Conservation (phyloP, 2,797 vertebrate genomes). For the Pseudotriccus pelzelni region DNA sequence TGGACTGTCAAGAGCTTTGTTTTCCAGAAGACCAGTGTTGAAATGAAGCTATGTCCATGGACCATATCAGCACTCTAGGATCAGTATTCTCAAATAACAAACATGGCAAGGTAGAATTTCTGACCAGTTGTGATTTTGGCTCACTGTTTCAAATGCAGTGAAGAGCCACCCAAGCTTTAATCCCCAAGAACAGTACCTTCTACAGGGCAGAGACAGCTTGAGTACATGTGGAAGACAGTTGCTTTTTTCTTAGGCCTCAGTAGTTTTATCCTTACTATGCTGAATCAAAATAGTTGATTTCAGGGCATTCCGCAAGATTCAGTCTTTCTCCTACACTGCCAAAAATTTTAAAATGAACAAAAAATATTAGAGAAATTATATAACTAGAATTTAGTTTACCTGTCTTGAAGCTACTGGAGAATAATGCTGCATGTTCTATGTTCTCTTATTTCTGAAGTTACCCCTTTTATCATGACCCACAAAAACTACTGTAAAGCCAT, state of each 20-base stretch:
- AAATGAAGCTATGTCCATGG: not conserved
- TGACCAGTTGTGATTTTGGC: not conserved
- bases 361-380: not conserved
- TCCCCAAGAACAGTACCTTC: not conserved
- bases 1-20: not conserved
- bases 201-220: not conserved
- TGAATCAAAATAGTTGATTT: not conserved
- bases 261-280: not conserved
- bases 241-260: not conserved
- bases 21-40: not conserved
- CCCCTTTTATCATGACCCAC: not conserved
- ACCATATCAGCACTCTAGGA: not conserved
- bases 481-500: not conserved
- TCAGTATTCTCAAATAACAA: not conserved
- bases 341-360: not conserved
- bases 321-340: not conserved
- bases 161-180: not conserved
- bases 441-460: not conserved
- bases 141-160: not conserved
- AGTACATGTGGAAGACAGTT: not conserved
- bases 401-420: not conserved
- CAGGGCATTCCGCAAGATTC: not conserved
- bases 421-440: not conserved
- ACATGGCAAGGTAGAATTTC: fast-evolving
- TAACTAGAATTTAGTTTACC: not conserved